phyloP scores from a whole-genome alignment of 2,888 invertebrate species.

The Campoplex nolae region DNA sequence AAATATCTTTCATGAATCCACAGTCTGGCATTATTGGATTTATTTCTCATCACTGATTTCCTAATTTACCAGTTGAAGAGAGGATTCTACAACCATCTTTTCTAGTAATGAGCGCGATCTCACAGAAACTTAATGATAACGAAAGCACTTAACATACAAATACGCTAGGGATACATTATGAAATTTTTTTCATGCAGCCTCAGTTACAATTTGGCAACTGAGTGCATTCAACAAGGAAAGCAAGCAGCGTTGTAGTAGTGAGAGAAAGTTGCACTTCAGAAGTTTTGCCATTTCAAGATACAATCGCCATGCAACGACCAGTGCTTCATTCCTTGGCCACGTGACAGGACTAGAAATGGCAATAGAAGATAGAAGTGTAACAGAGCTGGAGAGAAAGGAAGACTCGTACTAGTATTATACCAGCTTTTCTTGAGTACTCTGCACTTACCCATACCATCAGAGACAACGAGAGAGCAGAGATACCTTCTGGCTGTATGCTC shows the following conservation, averaged over 20 bases:
- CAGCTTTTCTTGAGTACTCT: constrained; percentile 66
- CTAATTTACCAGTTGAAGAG: background rate
- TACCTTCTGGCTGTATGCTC: constrained; percentile 43
- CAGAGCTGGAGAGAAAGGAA: constrained; percentile 24
- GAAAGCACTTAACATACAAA: too few species aligned
- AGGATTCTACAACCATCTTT: background rate
- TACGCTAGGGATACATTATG: too few species aligned
- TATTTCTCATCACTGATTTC: background rate
- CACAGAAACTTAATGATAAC: too few species aligned
- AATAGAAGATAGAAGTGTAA: background rate
- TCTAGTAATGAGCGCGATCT: background rate
- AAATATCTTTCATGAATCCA: background rate
- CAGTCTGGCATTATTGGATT: background rate
- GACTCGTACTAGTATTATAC: constrained; percentile 54
- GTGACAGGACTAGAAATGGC: constrained; percentile 30
- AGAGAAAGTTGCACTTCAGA: constrained; percentile 67
- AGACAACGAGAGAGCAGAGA: constrained; percentile 53
- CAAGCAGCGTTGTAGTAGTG: constrained; percentile 20
- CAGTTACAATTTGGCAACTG: constrained; percentile 36
- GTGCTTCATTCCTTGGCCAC: constrained; percentile 42
- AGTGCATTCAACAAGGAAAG: constrained; percentile 14
- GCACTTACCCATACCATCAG: constrained; percentile 69
- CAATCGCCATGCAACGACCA: constrained; percentile 55
- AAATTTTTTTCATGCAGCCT: constrained; percentile 59
- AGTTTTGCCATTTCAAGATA: constrained; percentile 66